phyloP scores from a whole-genome alignment of 2,113 vertebrate species.

The Chelonoidis abingdonii region DNA sequence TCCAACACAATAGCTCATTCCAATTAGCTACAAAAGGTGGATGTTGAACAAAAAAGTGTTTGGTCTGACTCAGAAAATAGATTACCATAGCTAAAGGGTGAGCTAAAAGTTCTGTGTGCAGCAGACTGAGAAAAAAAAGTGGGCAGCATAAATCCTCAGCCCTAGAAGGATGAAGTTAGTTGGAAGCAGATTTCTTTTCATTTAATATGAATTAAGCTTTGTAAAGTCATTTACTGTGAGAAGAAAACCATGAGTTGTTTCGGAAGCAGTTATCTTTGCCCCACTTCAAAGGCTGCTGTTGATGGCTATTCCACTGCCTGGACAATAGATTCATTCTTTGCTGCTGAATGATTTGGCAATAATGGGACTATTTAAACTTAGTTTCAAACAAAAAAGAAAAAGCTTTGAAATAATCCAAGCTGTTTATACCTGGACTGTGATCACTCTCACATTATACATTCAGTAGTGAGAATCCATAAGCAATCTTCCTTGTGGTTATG shows the following conservation, averaged over 20 bases:
- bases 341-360: background rate
- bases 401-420: background rate
- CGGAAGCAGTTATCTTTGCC: slow-evolving; percentile 37
- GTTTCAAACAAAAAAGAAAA: background rate
- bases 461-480: background rate
- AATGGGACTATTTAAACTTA: background rate
- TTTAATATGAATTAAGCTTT: background rate
- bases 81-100: slow-evolving; percentile 14
- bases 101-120: slow-evolving; percentile 52
- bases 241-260: slow-evolving; percentile 21
- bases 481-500: background rate
- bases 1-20: slow-evolving; percentile 40
- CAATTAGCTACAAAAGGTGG: slow-evolving; percentile 44
- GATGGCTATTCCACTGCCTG: background rate
- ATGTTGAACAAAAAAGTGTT: slow-evolving; percentile 4
- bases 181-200: slow-evolving; percentile 28
- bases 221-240: slow-evolving; percentile 45
- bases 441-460: background rate
- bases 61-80: background rate
- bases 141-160: slow-evolving; percentile 58
- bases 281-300: slow-evolving; percentile 22
- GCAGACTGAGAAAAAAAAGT: slow-evolving; percentile 45
- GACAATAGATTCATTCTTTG: slow-evolving; percentile 34
- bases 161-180: slow-evolving; percentile 11
- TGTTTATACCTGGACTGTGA: background rate